Evolutionary conservation across 2,888 invertebrate genomes (phyloP).

Genomic region (Thymelicus lineola): DNA sequence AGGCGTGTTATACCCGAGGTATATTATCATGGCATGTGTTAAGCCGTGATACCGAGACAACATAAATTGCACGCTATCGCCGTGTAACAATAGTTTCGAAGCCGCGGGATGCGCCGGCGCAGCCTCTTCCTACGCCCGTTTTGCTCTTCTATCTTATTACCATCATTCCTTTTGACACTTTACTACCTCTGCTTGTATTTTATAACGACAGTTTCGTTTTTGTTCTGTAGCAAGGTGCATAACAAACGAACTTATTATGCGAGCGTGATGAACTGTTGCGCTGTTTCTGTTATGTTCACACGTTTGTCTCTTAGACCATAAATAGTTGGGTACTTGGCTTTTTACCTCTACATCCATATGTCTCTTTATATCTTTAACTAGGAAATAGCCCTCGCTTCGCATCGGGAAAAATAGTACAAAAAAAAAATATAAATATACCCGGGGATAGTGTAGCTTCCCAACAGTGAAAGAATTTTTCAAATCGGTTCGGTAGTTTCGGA

Average conservation of each 20-base stretch:
- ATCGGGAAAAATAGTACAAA: no score
- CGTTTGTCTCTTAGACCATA: not conserved
- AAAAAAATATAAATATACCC: no score
- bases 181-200: slow-evolving; percentile 69
- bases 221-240: slow-evolving; percentile 50
- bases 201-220: slow-evolving; percentile 62
- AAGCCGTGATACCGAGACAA: slow-evolving; percentile 48
- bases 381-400: no score
- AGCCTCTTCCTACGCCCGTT: slow-evolving; percentile 60
- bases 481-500: no score
- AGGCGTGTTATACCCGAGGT: slow-evolving; percentile 25
- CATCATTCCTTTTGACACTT: slow-evolving; percentile 76
- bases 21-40: slow-evolving; percentile 39
- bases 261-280: slow-evolving; percentile 26
- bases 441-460: no score
- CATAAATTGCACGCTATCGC: slow-evolving; percentile 71
- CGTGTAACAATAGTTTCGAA: slow-evolving; percentile 68
- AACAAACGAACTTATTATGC: slow-evolving; percentile 34
- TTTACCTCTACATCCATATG: no score
- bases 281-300: slow-evolving; percentile 17
- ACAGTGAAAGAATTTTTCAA: no score
- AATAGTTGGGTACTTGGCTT: not conserved
- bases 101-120: slow-evolving; percentile 57
- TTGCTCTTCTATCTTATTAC: slow-evolving; percentile 73
- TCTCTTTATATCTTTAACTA: no score